Evolutionary conservation across 2,113 vertebrate species (phyloP).

Genomic region (Telmatochromis brichardi): DNA sequence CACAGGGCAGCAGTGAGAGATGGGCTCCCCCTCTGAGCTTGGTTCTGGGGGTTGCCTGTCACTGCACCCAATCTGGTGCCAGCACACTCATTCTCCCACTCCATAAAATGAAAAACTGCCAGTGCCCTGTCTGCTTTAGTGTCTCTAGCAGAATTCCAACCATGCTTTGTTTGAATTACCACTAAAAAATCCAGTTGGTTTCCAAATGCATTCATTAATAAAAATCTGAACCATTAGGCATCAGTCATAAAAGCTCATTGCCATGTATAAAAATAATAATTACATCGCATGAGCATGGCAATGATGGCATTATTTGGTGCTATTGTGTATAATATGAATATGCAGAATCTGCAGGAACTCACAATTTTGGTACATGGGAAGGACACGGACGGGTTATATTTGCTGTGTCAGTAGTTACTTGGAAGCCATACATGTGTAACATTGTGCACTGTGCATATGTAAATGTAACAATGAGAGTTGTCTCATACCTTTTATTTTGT

Average conservation of each 20-base stretch:
- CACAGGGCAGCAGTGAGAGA: constrained; percentile 24
- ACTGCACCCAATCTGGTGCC: constrained; percentile 37
- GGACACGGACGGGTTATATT: neutral
- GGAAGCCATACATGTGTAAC: neutral
- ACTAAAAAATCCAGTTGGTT: neutral
- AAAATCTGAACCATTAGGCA: neutral
- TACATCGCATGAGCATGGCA: neutral
- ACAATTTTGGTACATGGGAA: too few relatives aligned
- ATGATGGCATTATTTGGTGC: neutral
- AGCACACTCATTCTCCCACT: constrained; percentile 21
- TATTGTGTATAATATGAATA: neutral
- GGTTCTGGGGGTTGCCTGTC: constrained; percentile 30
- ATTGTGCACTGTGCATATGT: neutral
- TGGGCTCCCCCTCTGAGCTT: constrained; percentile 30
- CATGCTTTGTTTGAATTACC: neutral
- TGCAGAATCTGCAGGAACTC: neutral
- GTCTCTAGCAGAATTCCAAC: neutral
- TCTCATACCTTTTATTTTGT: neutral
- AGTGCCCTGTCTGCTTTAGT: neutral
- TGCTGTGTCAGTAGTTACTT: neutral
- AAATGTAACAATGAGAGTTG: neutral
- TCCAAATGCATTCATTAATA: neutral
- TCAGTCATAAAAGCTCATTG: neutral
- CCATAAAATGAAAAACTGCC: constrained; percentile 36
- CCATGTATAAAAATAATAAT: neutral